Percentiles rank a stretch among this genome's conserved stretches.
phyloP scores from a whole-genome alignment of 1,140 invertebrate genomes.

The Eufriesea mexicana region DNA sequence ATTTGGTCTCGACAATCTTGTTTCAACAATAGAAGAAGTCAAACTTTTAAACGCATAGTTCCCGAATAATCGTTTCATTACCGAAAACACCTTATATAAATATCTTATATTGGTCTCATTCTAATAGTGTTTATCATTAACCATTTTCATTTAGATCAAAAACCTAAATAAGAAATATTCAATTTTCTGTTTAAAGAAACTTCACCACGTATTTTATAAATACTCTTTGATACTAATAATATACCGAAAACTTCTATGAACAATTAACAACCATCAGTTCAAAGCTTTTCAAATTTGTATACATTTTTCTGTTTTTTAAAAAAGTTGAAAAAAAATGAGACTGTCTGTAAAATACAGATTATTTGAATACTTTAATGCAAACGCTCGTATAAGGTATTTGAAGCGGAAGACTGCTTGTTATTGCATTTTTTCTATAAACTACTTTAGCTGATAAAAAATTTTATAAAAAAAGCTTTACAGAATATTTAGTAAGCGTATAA shows the following conservation, averaged over 20 bases:
- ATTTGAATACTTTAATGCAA: background rate
- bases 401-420: slow-evolving; percentile 41
- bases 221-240: background rate
- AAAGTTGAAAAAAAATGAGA: background rate
- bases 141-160: background rate
- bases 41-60: slow-evolving; percentile 27
- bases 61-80: background rate
- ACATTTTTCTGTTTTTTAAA: background rate
- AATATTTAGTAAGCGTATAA: slow-evolving; percentile 22
- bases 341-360: slow-evolving; percentile 13
- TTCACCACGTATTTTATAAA: background rate
- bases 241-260: background rate
- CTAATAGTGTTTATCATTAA: background rate
- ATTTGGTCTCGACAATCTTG: slow-evolving; percentile 94
- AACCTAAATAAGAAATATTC: background rate
- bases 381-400: slow-evolving; percentile 19
- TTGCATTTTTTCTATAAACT: slow-evolving; percentile 49
- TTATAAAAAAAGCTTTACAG: background rate
- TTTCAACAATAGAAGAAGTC: slow-evolving; percentile 78
- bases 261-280: background rate
- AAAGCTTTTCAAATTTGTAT: slow-evolving; percentile 6
- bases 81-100: background rate
- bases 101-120: background rate
- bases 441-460: background rate
- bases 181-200: background rate